phyloP scores from a whole-genome alignment of 2,113 vertebrate genomes.

The Antechinus flavipes region DNA sequence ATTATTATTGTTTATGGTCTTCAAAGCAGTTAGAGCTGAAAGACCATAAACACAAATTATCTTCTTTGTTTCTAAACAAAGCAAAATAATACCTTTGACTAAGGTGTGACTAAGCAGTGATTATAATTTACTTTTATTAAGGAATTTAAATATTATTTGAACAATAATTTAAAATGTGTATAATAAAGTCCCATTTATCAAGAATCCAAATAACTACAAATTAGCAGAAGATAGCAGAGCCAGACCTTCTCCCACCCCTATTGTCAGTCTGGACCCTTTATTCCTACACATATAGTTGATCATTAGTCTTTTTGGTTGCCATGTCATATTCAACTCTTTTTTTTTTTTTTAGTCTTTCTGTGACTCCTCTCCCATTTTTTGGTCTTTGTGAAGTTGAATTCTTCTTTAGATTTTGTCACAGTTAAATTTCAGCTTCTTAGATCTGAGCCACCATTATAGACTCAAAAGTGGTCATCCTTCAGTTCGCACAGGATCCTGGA shows the following conservation, averaged over 20 bases:
- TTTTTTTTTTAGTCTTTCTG: background rate
- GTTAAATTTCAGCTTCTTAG: background rate
- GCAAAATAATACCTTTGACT: background rate
- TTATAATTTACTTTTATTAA: background rate
- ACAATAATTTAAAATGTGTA: background rate
- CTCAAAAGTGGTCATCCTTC: background rate
- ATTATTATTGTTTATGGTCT: background rate
- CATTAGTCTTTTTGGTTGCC: background rate
- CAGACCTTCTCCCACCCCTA: background rate
- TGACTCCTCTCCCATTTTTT: background rate
- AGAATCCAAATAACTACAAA: background rate
- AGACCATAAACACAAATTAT: background rate
- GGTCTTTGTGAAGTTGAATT: background rate
- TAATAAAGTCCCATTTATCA: background rate
- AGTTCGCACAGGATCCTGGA: background rate
- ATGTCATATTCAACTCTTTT: background rate
- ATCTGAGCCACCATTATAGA: background rate
- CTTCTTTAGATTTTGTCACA: background rate
- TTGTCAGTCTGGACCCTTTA: background rate
- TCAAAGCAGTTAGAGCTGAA: background rate
- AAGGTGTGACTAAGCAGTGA: background rate
- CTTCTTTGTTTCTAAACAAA: background rate
- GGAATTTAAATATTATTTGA: background rate
- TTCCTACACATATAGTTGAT: background rate
- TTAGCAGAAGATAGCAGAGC: background rate